A percentile compares a stretch with the other conserved stretches of the same genome.
Conservation (phyloP, 2,888 invertebrate species). For the Agriopis marginaria region DNA sequence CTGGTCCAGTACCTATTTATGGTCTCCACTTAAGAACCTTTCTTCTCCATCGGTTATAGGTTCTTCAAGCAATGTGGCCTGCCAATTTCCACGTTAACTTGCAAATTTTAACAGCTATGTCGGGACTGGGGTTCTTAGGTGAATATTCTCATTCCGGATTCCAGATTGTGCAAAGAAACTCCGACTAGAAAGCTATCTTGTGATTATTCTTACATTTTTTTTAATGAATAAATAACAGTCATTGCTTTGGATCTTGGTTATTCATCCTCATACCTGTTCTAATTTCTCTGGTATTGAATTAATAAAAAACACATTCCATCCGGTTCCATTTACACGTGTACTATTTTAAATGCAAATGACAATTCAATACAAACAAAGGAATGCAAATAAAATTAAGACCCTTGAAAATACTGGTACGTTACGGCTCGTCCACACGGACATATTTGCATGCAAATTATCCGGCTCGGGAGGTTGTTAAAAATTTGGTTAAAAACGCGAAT, state of each 20-base stretch:
- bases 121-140: too few species aligned
- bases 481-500: constrained; percentile 24
- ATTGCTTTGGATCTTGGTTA: not conserved
- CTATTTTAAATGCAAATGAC: constrained; percentile 32
- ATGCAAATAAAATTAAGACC: constrained; percentile 35
- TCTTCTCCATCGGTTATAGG: too few species aligned
- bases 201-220: too few species aligned
- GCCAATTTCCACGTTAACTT: too few species aligned
- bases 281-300: not conserved
- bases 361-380: constrained; percentile 33
- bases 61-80: too few species aligned
- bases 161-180: too few species aligned
- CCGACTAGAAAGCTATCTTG: too few species aligned
- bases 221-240: not conserved
- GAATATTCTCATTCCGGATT: too few species aligned
- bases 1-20: too few species aligned
- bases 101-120: too few species aligned
- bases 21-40: too few species aligned
- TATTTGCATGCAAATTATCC: constrained; percentile 29
- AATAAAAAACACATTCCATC: constrained; percentile 11
- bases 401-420: constrained; percentile 27
- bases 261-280: not conserved
- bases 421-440: constrained; percentile 19
- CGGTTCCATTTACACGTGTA: constrained; percentile 13
- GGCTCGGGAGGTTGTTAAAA: constrained; percentile 19